A percentile compares a stretch with the other conserved stretches of the same genome.
Conservation (phyloP, 2,888 invertebrate species). For the Gnatocerus cornutus region DNA sequence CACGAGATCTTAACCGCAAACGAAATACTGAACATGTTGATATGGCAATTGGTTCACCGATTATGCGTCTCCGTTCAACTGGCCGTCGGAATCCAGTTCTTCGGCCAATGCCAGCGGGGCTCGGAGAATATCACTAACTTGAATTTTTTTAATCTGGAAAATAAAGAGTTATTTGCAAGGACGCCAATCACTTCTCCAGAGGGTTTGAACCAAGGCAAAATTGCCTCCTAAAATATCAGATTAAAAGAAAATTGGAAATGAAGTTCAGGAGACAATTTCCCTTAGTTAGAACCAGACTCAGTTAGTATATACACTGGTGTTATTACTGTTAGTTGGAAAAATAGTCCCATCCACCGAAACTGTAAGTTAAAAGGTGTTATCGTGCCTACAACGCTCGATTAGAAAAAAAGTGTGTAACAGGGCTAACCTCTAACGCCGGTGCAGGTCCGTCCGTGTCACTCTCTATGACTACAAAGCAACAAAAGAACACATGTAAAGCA, state of each 20-base stretch:
- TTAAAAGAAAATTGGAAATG: too few relatives aligned
- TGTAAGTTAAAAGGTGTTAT: conserved; percentile 21
- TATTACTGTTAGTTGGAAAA: conserved; percentile 9
- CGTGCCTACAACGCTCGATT: conserved; percentile 15
- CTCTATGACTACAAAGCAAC: conserved; percentile 70
- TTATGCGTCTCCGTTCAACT: conserved; percentile 46
- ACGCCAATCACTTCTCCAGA: too few relatives aligned
- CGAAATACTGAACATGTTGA: conserved; percentile 63
- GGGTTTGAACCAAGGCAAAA: too few relatives aligned
- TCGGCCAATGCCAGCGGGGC: conserved; percentile 69
- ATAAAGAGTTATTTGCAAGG: too few relatives aligned
- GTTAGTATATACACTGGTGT: background rate
- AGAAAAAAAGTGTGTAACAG: conserved; percentile 43
- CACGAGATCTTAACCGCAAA: conserved; percentile 31
- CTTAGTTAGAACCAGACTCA: too few relatives aligned
- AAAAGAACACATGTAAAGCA: conserved; percentile 63
- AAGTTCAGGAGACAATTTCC: too few relatives aligned
- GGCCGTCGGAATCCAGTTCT: conserved; percentile 59
- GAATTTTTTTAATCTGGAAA: conserved; percentile 67
- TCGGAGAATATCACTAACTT: conserved; percentile 66
- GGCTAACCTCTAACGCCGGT: conserved; percentile 67
- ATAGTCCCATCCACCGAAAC: background rate
- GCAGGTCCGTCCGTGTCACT: conserved; percentile 65
- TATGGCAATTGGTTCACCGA: conserved; percentile 58
- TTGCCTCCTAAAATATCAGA: too few relatives aligned